phyloP scores from a whole-genome alignment of 2,888 invertebrate genomes.

The Prionchulus punctatus region DNA sequence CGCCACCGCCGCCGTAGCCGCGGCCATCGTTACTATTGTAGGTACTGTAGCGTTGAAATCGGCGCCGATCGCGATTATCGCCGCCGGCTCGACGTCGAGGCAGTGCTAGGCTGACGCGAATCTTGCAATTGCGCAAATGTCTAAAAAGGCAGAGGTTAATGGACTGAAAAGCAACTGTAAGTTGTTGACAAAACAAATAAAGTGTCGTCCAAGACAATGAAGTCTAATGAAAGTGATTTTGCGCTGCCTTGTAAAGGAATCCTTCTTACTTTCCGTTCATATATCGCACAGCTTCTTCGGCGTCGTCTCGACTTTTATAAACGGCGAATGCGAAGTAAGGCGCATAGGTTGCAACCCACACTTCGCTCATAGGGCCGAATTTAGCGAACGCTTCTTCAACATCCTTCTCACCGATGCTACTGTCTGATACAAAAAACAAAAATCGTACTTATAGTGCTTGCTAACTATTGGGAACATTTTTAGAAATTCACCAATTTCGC shows the following conservation, averaged over 20 bases:
- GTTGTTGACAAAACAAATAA: no score
- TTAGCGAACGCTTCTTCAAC: conserved; percentile 12
- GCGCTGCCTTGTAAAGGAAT: no score
- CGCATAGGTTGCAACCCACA: conserved; percentile 14
- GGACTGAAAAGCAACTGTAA: no score
- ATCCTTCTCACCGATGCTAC: conserved; percentile 11
- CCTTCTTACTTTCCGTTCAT: conserved; percentile 12
- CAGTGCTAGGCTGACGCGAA: conserved; percentile 11
- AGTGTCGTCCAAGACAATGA: no score
- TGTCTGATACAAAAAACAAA: no score
- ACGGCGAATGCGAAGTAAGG: conserved; percentile 12
- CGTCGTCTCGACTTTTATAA: conserved; percentile 10
- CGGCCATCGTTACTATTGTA: not conserved
- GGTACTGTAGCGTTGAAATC: not conserved
- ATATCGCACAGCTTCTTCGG: conserved; percentile 11
- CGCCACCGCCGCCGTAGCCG: conserved; percentile 6
- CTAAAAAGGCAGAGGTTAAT: no score
- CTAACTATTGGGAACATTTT: no score
- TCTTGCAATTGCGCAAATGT: conserved; percentile 6
- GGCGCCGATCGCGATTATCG: conserved; percentile 3
- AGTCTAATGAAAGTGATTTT: no score
- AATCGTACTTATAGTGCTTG: no score
- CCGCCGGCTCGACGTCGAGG: conserved; percentile 12
- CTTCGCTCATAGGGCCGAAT: conserved; percentile 12
- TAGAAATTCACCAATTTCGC: conserved; percentile 9